Evolutionary conservation across 2,797 vertebrate species (phyloP).

Genomic region (Enteromius trimaculatus): DNA sequence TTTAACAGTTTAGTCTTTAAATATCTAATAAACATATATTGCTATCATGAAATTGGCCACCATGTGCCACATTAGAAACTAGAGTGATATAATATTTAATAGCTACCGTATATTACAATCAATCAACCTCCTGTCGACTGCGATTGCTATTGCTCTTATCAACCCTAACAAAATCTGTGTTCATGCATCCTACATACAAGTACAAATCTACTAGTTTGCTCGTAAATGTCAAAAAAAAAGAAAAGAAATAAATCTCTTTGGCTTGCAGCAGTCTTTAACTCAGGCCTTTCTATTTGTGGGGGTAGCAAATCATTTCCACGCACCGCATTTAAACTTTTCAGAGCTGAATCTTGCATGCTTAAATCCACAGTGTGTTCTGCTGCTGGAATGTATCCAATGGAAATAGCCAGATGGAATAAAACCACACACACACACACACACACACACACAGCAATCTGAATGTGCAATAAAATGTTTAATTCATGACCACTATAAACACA

Average conservation of each 20-base stretch:
- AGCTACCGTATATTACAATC: neutral
- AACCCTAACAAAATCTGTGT: neutral
- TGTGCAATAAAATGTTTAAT: constrained; percentile 31
- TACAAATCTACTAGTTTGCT: constrained; percentile 1
- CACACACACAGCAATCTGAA: constrained; percentile 4
- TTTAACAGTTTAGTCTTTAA: neutral
- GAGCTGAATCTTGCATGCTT: constrained; percentile 5
- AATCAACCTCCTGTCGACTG: neutral
- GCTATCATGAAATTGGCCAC: neutral
- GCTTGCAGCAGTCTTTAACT: neutral
- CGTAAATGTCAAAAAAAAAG: neutral
- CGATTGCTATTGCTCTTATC: neutral
- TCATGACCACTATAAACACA: constrained; percentile 35
- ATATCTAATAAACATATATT: neutral
- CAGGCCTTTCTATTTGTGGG: neutral
- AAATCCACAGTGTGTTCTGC: neutral
- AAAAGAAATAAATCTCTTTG: neutral
- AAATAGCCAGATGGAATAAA: constrained; percentile 18
- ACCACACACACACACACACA: no score
- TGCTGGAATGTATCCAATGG: constrained; percentile 22
- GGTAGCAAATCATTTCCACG: constrained; percentile 10
- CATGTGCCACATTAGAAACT: neutral
- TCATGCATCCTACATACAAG: constrained; percentile 1
- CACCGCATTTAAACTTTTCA: constrained; percentile 10
- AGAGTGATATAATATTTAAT: neutral